These are phyloP conservation scores for Hypomesus transpacificus DNA, from an alignment of 2,113 vertebrate genomes.

Conservation along the genomic window DNA sequence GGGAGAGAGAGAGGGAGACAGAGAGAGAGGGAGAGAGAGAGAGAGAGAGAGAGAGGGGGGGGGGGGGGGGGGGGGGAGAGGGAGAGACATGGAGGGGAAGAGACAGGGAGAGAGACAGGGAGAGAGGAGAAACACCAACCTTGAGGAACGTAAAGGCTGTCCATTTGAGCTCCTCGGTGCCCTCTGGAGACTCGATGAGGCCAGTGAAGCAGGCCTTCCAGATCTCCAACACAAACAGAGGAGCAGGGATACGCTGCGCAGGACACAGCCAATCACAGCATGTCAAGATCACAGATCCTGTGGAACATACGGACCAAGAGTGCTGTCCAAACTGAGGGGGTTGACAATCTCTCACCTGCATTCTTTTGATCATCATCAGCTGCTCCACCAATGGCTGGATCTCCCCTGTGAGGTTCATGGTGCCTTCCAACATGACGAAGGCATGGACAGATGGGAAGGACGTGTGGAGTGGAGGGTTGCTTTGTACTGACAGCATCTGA, in stretches of 20 bases:
- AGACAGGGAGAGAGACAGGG: too few species aligned
- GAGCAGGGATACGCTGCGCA: slow-evolving; percentile 82
- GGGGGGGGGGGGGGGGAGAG: too few species aligned
- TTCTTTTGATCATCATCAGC: slow-evolving; percentile 97
- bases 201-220: slow-evolving; percentile 99
- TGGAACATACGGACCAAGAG: background rate
- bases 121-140: too few species aligned
- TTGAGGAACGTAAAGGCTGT: slow-evolving; percentile 98
- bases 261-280: background rate
- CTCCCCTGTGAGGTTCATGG: slow-evolving; percentile 96
- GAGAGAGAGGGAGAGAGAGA: too few species aligned
- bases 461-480: slow-evolving; percentile 75
- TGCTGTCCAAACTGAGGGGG: background rate
- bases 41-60: too few species aligned
- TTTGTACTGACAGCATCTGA: slow-evolving; percentile 80
- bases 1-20: too few species aligned
- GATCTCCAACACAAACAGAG: slow-evolving; percentile 91
- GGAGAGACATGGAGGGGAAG: too few species aligned
- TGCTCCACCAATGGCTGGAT: slow-evolving; percentile 92
- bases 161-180: slow-evolving; percentile 97
- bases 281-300: background rate
- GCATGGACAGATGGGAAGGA: slow-evolving; percentile 92
- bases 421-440: slow-evolving; percentile 92
- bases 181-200: slow-evolving; percentile 96
- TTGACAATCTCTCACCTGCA: slow-evolving; percentile 79